phyloP scores from a whole-genome alignment of 2,113 vertebrate species.

The Neodon shergylaensis region DNA sequence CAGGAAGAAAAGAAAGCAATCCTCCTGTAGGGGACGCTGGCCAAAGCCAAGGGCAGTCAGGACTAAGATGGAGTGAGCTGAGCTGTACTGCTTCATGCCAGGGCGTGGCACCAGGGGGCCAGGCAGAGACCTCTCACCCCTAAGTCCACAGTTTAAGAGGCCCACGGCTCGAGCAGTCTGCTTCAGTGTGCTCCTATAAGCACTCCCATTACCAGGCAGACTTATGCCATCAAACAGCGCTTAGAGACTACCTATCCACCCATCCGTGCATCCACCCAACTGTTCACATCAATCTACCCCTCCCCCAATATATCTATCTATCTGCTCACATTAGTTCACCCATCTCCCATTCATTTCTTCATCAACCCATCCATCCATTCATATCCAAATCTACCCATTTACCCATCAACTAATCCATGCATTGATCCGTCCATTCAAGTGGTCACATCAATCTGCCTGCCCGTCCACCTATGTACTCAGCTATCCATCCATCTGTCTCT shows the following conservation, averaged over 20 bases:
- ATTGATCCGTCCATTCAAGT: background rate
- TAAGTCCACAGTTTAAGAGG: background rate
- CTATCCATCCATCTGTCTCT: no score
- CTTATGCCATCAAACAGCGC: background rate
- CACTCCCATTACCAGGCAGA: background rate
- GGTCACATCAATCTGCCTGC: no score
- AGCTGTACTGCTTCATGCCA: background rate
- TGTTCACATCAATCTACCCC: background rate
- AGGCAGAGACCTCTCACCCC: background rate
- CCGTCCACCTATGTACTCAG: background rate
- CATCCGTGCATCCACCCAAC: fast-evolving
- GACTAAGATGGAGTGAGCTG: background rate
- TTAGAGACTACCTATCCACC: background rate
- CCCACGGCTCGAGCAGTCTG: background rate
- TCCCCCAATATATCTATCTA: no score
- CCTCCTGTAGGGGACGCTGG: background rate
- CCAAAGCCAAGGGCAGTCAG: background rate
- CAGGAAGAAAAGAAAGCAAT: background rate
- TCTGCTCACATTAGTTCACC: background rate
- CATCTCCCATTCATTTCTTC: background rate
- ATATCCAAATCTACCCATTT: no score
- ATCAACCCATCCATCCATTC: background rate
- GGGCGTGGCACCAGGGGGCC: background rate
- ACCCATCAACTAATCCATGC: background rate
- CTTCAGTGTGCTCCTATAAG: background rate